Evolutionary conservation across 1,140 invertebrate species (phyloP).

Genomic region (Adelges cooleyi): DNA sequence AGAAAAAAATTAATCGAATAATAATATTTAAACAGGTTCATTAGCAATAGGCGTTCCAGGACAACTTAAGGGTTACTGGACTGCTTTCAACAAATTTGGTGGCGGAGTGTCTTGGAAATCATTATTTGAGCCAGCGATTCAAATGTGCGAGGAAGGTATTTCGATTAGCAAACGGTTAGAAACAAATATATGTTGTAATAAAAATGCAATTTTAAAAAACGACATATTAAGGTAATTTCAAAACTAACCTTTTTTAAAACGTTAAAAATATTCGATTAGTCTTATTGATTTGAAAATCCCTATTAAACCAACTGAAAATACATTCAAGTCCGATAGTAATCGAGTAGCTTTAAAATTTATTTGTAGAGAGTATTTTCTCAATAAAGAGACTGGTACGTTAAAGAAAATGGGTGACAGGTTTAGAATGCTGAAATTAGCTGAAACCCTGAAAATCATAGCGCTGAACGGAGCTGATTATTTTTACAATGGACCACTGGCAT

Average conservation of each 20-base stretch:
- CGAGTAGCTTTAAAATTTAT: too few species aligned
- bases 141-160: slow-evolving; percentile 58
- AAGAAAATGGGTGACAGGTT: slow-evolving; percentile 53
- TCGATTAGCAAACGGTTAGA: slow-evolving; percentile 51
- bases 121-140: slow-evolving; percentile 65
- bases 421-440: slow-evolving; percentile 53
- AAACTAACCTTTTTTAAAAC: not conserved
- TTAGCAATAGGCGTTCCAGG: slow-evolving; percentile 79
- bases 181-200: slow-evolving; percentile 11
- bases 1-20: too few species aligned
- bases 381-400: slow-evolving; percentile 49
- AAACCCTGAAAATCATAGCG: slow-evolving; percentile 60
- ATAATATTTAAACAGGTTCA: too few species aligned
- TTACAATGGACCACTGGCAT: slow-evolving; percentile 52
- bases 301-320: too few species aligned
- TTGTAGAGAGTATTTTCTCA: slow-evolving; percentile 44
- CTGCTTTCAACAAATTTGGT: slow-evolving; percentile 61
- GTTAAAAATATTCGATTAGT: too few species aligned
- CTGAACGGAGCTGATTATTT: slow-evolving; percentile 50
- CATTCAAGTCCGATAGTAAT: too few species aligned
- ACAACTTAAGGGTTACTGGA: slow-evolving; percentile 76
- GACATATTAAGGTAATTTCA: slow-evolving; percentile 23
- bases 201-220: slow-evolving; percentile 24
- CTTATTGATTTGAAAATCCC: too few species aligned
- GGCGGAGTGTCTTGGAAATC: slow-evolving; percentile 60